Percentiles rank a stretch among this genome's conserved stretches.
Evolutionary conservation across 2,888 invertebrate species (phyloP).

Genomic region (Drosophila limbata): DNA sequence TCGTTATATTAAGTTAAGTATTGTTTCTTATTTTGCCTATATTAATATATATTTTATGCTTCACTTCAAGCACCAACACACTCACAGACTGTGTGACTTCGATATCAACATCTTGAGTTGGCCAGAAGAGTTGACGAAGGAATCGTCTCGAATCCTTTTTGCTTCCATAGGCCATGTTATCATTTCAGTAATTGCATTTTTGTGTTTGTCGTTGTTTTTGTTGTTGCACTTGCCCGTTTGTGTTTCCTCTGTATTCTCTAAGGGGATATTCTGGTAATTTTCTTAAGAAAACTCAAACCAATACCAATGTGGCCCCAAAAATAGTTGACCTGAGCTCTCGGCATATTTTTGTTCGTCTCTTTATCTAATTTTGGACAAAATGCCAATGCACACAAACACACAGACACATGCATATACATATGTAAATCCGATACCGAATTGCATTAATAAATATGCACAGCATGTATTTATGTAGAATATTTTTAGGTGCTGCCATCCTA

Average conservation of each 20-base stretch:
- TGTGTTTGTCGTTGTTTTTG: constrained; percentile 74
- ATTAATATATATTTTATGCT: constrained; percentile 76
- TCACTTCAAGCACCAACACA: constrained; percentile 46
- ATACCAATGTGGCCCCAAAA: constrained; percentile 43
- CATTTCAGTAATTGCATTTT: constrained; percentile 80
- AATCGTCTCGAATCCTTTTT: constrained; percentile 56
- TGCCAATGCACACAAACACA: constrained; percentile 11
- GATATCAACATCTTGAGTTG: constrained; percentile 56
- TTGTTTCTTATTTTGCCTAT: constrained; percentile 27
- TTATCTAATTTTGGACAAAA: constrained; percentile 33
- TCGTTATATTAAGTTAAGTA: background rate
- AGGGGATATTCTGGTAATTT: constrained; percentile 71
- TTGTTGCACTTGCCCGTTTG: constrained; percentile 46
- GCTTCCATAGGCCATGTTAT: constrained; percentile 75
- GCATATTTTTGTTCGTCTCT: constrained; percentile 36
- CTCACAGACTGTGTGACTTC: constrained; percentile 2
- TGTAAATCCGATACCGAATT: constrained; percentile 26
- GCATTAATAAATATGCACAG: constrained; percentile 64
- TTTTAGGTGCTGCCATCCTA: constrained; percentile 23
- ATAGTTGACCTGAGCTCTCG: constrained; percentile 52
- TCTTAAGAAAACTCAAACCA: constrained; percentile 78
- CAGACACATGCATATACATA: constrained; percentile 3
- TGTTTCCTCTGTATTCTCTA: constrained; percentile 60
- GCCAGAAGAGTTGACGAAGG: constrained; percentile 31
- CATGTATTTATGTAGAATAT: constrained; percentile 44